phyloP scores from a whole-genome alignment of 2,797 vertebrate species.

The Gastrophryne carolinensis region DNA sequence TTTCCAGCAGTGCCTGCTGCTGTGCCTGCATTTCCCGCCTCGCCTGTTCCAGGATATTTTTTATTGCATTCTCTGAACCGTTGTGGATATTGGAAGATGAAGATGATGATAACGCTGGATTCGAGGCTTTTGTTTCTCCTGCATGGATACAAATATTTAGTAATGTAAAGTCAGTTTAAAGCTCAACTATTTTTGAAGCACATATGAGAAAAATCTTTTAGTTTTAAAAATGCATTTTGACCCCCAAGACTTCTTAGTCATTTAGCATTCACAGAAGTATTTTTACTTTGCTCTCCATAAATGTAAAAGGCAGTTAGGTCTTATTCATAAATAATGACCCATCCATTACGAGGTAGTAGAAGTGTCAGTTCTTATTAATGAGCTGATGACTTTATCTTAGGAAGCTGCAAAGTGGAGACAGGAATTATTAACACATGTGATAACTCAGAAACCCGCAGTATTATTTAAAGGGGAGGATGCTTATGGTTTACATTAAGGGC shows the following conservation, averaged over 20 bases:
- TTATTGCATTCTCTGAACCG: slow-evolving; percentile 87
- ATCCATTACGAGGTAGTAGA: neutral
- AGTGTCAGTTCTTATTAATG: neutral
- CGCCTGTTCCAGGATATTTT: slow-evolving; percentile 91
- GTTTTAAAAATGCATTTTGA: neutral
- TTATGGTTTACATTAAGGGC: neutral
- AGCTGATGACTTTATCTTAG: neutral
- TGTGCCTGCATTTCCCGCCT: slow-evolving; percentile 90
- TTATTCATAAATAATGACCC: neutral
- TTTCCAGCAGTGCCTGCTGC: slow-evolving; percentile 90
- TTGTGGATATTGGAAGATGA: slow-evolving; percentile 67
- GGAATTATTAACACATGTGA: neutral
- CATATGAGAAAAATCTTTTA: neutral
- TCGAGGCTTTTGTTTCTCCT: slow-evolving; percentile 81
- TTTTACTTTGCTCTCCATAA: neutral
- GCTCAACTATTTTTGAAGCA: too few species aligned
- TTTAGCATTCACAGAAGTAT: neutral
- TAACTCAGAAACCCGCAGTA: neutral
- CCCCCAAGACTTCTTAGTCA: neutral
- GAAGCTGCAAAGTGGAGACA: neutral
- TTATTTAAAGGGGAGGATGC: neutral
- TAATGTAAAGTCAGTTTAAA: too few species aligned
- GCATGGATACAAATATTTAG: slow-evolving; percentile 5
- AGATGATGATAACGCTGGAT: slow-evolving; percentile 62
- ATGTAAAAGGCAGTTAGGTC: neutral